Evolutionary conservation across 2,888 invertebrate genomes (phyloP), one percentile per base, ranked within the genome.

Genomic region (Oxystoma pomonae): DNA sequence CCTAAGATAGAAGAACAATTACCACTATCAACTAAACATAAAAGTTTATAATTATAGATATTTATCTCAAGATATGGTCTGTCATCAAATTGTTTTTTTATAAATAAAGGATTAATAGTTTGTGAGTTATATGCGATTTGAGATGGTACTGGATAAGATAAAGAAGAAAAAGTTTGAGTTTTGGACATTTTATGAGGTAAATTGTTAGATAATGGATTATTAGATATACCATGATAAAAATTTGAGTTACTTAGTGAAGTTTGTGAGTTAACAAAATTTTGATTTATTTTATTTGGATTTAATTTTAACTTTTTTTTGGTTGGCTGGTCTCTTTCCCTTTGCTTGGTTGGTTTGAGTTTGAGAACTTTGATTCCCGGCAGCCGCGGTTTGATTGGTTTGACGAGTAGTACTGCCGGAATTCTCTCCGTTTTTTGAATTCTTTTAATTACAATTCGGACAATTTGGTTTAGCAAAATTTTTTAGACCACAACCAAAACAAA

Each of bases 401-500:
- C 35, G 35, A 57, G 3, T 16, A 12, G 53, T 12, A 16, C 19
- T 18, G 9, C 20, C 49, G 50, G 49, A n/a, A 16, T 5, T 16
- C 16, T 5, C 50, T 17, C 5, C 20, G 61, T 61, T 61, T 58
- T 58, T 58, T 58, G 35, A 35, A 35, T 35, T 35, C 3, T 35
- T 35, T 35, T 12, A 7, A 35, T 20, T 12, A 61, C 61, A 61
- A 1, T 12, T 17, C 1, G 58, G 12, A 20, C 61, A 61, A 22
- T 52, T 58, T 12, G 16, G 7, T 61, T 35, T 61, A 2, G 50
- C 16, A 16, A 58, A 49, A 18, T 21, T 20, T 19, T 51, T 35
- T 5, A n/a, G 16, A 1, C 61, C 61, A 61, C 61, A 61, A 21
- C 50, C 57, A 35, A 22, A 61, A 19, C 61, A 61, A 61, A 61